Percentiles rank a stretch among this genome's conserved stretches.
These are phyloP conservation scores for Rhimphoctona megacephalus DNA, from an alignment of 2,888 invertebrate species.

Conservation along the genomic window DNA sequence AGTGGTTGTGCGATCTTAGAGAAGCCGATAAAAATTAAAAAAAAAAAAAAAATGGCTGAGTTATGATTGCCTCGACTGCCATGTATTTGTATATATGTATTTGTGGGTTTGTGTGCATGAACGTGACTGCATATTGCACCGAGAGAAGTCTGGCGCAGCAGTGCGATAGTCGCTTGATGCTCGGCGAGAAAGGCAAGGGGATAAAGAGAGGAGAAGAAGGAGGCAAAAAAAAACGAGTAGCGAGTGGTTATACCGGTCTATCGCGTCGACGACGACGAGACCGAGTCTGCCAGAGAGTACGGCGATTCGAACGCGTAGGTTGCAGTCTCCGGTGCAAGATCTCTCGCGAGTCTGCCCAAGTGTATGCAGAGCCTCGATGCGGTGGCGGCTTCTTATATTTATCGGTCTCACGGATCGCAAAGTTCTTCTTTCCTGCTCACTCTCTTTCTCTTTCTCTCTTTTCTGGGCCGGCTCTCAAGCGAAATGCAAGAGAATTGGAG, in stretches of 20 bases:
- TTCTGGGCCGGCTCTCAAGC: not conserved
- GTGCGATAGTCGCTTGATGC: slow-evolving; percentile 52
- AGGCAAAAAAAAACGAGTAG: slow-evolving; percentile 41
- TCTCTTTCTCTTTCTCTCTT: slow-evolving; percentile 19
- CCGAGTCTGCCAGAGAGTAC: slow-evolving; percentile 47
- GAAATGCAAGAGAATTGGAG: slow-evolving; percentile 22
- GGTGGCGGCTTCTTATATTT: slow-evolving; percentile 68
- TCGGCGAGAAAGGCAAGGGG: slow-evolving; percentile 23
- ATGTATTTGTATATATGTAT: slow-evolving; percentile 11
- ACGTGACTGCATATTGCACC: slow-evolving; percentile 62
- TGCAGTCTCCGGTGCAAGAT: slow-evolving; percentile 56
- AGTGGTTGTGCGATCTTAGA: not conserved
- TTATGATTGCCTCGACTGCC: not conserved
- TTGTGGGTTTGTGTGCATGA: not conserved
- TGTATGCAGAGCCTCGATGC: slow-evolving; percentile 49
- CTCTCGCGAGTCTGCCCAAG: slow-evolving; percentile 46
- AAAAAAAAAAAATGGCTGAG: not conserved
- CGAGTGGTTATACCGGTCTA: slow-evolving; percentile 70
- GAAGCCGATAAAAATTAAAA: not conserved
- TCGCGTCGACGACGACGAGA: slow-evolving; percentile 58
- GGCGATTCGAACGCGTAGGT: slow-evolving; percentile 57
- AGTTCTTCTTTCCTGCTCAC: slow-evolving; percentile 18
- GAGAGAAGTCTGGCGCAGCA: slow-evolving; percentile 41
- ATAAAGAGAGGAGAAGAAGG: slow-evolving; percentile 36
- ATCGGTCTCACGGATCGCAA: slow-evolving; percentile 65